Conservation (phyloP, 2,888 invertebrate species). For the Syrista parreyssii region DNA sequence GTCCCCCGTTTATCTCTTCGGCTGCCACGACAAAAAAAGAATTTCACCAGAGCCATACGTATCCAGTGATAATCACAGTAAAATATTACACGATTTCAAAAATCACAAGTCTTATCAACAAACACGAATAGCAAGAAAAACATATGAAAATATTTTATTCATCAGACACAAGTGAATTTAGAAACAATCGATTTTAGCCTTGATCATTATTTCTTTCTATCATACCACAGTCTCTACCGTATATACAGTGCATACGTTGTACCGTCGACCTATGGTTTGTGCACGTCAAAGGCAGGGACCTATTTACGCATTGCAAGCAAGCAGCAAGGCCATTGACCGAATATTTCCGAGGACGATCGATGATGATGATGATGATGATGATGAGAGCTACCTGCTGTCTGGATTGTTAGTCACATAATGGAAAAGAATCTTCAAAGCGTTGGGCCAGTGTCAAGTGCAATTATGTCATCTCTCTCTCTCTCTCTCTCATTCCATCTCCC, state of each 20-base stretch:
- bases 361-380: conserved; percentile 28
- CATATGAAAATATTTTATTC: background rate
- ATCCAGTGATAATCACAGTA: background rate
- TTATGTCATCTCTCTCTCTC: conserved; percentile 9
- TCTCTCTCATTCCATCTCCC: conserved; percentile 9
- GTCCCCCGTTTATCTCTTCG: background rate
- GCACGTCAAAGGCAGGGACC: conserved; percentile 1
- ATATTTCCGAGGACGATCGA: conserved; percentile 35
- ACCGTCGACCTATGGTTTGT: background rate
- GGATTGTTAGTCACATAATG: conserved; percentile 44
- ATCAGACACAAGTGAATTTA: background rate
- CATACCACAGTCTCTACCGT: background rate
- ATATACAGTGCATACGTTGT: background rate
- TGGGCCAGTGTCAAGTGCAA: conserved; percentile 4
- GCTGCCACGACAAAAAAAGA: background rate
- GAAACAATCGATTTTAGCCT: background rate
- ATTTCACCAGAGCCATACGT: background rate
- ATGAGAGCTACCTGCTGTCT: conserved; percentile 43
- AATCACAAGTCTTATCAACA: background rate
- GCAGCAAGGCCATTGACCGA: conserved; percentile 45
- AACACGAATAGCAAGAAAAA: background rate
- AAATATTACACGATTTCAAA: background rate
- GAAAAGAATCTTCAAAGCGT: conserved; percentile 23
- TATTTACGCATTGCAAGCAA: conserved; percentile 20
- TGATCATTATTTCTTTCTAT: background rate